Evolutionary conservation across 1,140 invertebrate genomes (phyloP).

Genomic region (Caenorhabditis latens): DNA sequence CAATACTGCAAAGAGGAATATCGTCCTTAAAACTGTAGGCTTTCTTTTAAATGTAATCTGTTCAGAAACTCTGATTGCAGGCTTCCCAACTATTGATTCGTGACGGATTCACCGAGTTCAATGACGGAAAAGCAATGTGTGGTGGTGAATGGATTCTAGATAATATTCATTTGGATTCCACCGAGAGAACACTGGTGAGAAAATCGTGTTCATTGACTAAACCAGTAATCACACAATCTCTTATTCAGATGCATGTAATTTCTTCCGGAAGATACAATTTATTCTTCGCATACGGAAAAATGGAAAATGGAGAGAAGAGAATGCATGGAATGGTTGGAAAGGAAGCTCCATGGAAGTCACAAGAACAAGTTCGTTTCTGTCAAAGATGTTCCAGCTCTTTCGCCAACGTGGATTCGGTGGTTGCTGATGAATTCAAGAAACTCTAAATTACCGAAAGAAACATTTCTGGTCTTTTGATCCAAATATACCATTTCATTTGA

Average conservation of each 20-base stretch:
- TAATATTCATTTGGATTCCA: slow-evolving; percentile 27
- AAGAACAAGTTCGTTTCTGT: slow-evolving; percentile 19
- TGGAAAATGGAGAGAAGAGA: slow-evolving; percentile 41
- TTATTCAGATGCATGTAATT: slow-evolving; percentile 22
- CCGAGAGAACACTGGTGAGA: slow-evolving; percentile 21
- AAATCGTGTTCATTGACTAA: not conserved
- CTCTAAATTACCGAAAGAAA: not conserved
- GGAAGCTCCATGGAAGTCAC: slow-evolving; percentile 44
- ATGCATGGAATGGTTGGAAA: slow-evolving; percentile 50
- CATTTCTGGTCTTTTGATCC: too few species aligned
- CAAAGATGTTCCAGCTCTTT: slow-evolving; percentile 28
- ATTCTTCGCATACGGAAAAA: slow-evolving; percentile 46
- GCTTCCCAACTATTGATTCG: slow-evolving; percentile 61
- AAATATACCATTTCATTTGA: too few species aligned
- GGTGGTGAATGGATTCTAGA: slow-evolving; percentile 37
- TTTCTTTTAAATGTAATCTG: not conserved
- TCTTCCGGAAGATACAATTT: slow-evolving; percentile 36
- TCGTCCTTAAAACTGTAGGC: slow-evolving; percentile 58
- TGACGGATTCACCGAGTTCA: slow-evolving; percentile 28
- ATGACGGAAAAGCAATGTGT: slow-evolving; percentile 57
- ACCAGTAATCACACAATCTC: not conserved
- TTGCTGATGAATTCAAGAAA: not conserved
- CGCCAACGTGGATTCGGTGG: slow-evolving; percentile 12
- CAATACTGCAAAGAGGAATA: slow-evolving; percentile 65
- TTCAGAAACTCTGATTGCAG: slow-evolving; percentile 47